phyloP scores from a whole-genome alignment of 2,888 invertebrate genomes.

The Dinocampus coccinellae region DNA sequence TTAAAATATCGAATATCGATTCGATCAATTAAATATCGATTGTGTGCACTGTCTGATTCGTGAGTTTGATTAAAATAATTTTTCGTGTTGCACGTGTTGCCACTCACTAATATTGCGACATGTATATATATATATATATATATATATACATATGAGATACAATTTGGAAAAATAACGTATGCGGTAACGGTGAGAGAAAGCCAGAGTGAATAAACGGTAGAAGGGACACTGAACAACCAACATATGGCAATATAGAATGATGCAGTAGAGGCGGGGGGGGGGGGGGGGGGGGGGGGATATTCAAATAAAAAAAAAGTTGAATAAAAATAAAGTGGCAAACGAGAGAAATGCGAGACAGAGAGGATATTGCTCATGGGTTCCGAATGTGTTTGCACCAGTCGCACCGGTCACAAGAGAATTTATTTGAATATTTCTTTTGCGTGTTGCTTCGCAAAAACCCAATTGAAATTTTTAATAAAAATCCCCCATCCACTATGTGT shows the following conservation, averaged over 20 bases:
- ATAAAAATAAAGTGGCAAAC: constrained; percentile 15
- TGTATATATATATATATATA: not conserved
- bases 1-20: constrained; percentile 14
- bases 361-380: constrained; percentile 9
- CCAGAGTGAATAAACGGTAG: not conserved
- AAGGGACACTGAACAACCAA: not conserved
- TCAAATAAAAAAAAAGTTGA: constrained; percentile 9
- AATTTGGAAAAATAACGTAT: not conserved
- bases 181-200: not conserved
- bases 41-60: not conserved
- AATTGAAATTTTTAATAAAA: constrained; percentile 35
- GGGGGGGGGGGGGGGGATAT: not conserved
- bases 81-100: not conserved
- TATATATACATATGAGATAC: not conserved
- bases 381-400: constrained; percentile 41
- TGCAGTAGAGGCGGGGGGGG: not conserved
- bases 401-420: constrained; percentile 36
- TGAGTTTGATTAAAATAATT: constrained; percentile 20
- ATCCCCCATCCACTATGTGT: not conserved
- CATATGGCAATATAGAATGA: constrained; percentile 21
- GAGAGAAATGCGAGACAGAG: not conserved
- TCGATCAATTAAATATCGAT: constrained; percentile 26
- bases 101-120: constrained; percentile 9
- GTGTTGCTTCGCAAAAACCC: constrained; percentile 21
- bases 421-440: constrained; percentile 40